A percentile compares a stretch with the other conserved stretches of the same genome.
These are phyloP conservation scores for Tursiops truncatus DNA, from an alignment of 2,113 vertebrate species.

Conservation along the genomic window DNA sequence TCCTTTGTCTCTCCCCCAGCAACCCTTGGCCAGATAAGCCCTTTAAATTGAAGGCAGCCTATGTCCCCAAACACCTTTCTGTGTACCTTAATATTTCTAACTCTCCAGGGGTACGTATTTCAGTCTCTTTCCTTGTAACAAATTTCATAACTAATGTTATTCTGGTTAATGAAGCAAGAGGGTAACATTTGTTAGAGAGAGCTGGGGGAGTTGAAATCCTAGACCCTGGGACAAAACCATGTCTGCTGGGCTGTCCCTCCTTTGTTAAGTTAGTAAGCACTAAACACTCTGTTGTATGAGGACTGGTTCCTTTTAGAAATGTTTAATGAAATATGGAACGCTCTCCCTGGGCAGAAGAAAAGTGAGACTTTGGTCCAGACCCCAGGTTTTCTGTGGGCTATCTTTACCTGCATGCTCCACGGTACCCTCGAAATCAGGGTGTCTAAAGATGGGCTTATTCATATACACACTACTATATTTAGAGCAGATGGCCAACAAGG, in stretches of 20 bases:
- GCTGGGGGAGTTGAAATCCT: neutral
- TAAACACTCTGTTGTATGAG: neutral
- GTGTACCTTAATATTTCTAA: conserved; percentile 24
- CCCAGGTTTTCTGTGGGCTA: neutral
- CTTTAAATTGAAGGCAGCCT: neutral
- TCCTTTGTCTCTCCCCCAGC: neutral
- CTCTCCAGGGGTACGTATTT: neutral
- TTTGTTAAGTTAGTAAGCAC: neutral
- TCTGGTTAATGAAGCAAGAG: neutral
- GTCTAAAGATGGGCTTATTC: neutral
- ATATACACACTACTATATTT: neutral
- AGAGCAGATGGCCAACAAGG: neutral
- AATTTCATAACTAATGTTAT: neutral
- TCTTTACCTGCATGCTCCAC: neutral
- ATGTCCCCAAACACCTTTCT: neutral
- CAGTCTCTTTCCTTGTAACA: neutral
- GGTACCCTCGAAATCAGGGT: neutral
- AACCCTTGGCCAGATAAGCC: neutral
- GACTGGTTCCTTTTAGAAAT: neutral
- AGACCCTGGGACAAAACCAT: neutral
- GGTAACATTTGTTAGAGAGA: neutral
- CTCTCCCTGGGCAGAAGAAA: neutral
- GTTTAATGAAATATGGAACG: neutral
- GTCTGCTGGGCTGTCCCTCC: neutral
- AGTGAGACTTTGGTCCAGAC: neutral